Evolutionary conservation across 2,888 invertebrate genomes (phyloP).

Genomic region (Thera britannica): DNA sequence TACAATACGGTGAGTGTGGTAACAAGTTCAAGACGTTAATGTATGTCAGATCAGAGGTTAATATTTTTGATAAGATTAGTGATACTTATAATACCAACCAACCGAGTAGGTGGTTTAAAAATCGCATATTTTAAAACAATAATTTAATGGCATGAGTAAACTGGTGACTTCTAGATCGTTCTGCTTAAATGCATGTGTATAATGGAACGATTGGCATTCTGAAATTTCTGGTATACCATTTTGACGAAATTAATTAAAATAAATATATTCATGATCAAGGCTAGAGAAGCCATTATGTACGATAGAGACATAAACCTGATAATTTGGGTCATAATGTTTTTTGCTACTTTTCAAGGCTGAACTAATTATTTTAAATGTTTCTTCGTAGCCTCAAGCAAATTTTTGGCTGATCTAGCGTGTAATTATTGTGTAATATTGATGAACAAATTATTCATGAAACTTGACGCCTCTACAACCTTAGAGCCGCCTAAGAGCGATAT

Average conservation of each 20-base stretch:
- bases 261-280: slow-evolving; percentile 1
- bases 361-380: not conserved
- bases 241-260: not conserved
- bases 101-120: no score
- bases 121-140: no score
- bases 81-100: not conserved
- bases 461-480: not conserved
- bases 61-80: slow-evolving; percentile 7
- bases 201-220: no score
- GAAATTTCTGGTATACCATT: no score
- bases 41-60: slow-evolving; percentile 24
- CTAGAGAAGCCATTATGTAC: slow-evolving; percentile 9
- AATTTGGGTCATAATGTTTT: slow-evolving; percentile 17
- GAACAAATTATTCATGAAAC: no score
- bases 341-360: slow-evolving; percentile 21
- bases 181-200: no score
- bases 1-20: slow-evolving; percentile 13
- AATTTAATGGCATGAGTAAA: no score
- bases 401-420: not conserved
- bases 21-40: slow-evolving; percentile 21
- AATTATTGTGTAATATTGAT: not conserved
- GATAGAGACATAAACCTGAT: slow-evolving; percentile 7
- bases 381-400: slow-evolving; percentile 1
- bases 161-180: no score
- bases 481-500: not conserved